Evolutionary conservation across 2,113 vertebrate species (phyloP), one percentile per base, ranked within the genome.

Genomic region (Fukomys damarensis): DNA sequence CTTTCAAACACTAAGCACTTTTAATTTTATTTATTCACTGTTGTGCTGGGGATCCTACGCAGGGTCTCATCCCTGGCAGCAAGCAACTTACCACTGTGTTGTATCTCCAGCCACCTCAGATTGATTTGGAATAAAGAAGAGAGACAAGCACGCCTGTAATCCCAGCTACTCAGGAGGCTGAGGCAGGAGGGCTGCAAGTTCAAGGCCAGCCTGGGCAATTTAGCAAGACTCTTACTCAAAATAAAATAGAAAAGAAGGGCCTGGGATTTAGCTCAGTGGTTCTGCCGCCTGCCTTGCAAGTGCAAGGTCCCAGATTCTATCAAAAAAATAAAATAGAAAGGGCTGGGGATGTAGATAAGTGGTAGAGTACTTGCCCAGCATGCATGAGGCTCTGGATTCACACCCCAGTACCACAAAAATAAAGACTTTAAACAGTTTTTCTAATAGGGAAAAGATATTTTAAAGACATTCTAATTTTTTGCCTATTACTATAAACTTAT

Each of bases 381-480:
- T 52, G 17, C 49, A 20, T 79, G 76, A 79, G 49, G 30, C 49
- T 54, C 74, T 52, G 30, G 26, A 4, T 79, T 79, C 49, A 19
- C 35, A 35, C 30, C 30, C 76, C 32, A 79, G 76, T 35, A 79
- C 76, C 76, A 79, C 30, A 52, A 52, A 79, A 79, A 77, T 49
- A 54, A 79, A 20, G 35, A 79, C 10, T 35, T 54, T 52, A 19
- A 9, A 52, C 35, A 79, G 1, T 46, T 63, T 41, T 70, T 70
- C 56, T 8, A 49, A 66, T 77, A 77, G 38, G 24, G 59, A 85
- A 86, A 70, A 79, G 8, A 32, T 52, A 58, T 35, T 89, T 81
- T 85, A 72, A 59, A 84, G n/a, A 61, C 95, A 3, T 94, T 52
- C 84, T 87, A 12, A 52, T 95, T 88, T 88, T 86, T 95, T 91